phyloP scores from a whole-genome alignment of 2,113 vertebrate species.

The Recurvirostra avosetta region DNA sequence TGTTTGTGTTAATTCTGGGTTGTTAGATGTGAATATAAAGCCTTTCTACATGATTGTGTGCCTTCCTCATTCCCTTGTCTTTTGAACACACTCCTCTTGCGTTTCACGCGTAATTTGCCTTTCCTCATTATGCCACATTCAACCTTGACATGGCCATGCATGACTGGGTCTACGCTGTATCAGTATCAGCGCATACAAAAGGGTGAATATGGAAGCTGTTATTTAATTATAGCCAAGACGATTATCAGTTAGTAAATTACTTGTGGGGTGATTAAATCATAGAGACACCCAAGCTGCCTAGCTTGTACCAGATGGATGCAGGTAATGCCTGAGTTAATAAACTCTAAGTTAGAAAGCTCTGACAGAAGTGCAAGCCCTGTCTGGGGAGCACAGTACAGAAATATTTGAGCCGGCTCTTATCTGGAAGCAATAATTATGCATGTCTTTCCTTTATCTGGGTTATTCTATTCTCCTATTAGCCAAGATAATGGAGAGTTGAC shows the following conservation, averaged over 20 bases:
- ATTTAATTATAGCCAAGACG: constrained; percentile 1
- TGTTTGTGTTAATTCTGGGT: neutral
- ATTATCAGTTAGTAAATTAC: constrained; percentile 24
- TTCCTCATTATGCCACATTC: neutral
- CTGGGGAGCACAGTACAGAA: neutral
- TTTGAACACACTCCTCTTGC: neutral
- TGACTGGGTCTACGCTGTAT: neutral
- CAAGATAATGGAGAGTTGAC: constrained; percentile 29
- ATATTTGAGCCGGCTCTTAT: neutral
- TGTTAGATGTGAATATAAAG: neutral
- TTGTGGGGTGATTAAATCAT: constrained; percentile 35
- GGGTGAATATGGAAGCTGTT: neutral
- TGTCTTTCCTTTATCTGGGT: constrained; percentile 44
- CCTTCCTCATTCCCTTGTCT: neutral
- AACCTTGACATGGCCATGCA: neutral
- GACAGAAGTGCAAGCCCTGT: constrained; percentile 12
- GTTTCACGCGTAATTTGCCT: neutral
- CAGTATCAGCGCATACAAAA: neutral
- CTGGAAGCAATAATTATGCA: constrained; percentile 37
- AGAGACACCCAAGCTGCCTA: neutral
- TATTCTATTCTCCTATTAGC: constrained; percentile 33
- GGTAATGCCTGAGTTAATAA: constrained; percentile 32
- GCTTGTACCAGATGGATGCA: neutral
- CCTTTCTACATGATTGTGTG: neutral
- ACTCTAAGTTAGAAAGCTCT: neutral